Evolutionary conservation across 2,888 invertebrate species (phyloP).

Genomic region (Phyllotreta cruciferae): DNA sequence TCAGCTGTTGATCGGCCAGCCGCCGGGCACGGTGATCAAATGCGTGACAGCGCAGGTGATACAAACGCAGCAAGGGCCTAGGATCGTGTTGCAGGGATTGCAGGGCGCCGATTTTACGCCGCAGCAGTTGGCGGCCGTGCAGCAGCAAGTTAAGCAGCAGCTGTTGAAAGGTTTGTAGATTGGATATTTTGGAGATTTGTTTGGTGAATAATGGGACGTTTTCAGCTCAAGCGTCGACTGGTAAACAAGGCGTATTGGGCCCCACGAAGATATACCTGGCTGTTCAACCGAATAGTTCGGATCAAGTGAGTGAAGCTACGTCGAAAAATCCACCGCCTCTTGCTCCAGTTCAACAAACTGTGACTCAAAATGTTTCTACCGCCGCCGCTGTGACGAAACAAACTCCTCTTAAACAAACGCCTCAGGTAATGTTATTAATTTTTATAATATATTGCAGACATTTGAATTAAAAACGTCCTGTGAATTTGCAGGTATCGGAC

Average conservation of each 20-base stretch:
- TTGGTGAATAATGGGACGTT: neutral
- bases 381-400: slow-evolving; percentile 22
- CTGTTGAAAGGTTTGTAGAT: slow-evolving; percentile 74
- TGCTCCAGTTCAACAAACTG: slow-evolving; percentile 63
- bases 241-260: slow-evolving; percentile 83
- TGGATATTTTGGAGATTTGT: slow-evolving; percentile 19
- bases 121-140: slow-evolving; percentile 81
- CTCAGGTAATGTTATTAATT: slow-evolving; percentile 3
- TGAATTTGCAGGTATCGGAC: slow-evolving; percentile 40
- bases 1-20: slow-evolving; percentile 77
- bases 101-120: slow-evolving; percentile 84
- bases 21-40: slow-evolving; percentile 85
- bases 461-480: no score
- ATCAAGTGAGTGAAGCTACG: slow-evolving; percentile 40
- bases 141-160: slow-evolving; percentile 90
- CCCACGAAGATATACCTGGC: slow-evolving; percentile 87
- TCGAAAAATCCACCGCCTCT: slow-evolving; percentile 62
- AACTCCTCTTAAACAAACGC: slow-evolving; percentile 42
- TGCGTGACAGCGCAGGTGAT: slow-evolving; percentile 88
- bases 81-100: slow-evolving; percentile 85
- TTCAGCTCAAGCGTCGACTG: slow-evolving; percentile 84
- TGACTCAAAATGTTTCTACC: slow-evolving; percentile 17
- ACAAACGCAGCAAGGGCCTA: slow-evolving; percentile 83
- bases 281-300: slow-evolving; percentile 73
- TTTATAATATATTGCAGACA: no score